Evolutionary conservation across 2,797 vertebrate genomes (phyloP).

Genomic region (Aphelocoma californica): DNA sequence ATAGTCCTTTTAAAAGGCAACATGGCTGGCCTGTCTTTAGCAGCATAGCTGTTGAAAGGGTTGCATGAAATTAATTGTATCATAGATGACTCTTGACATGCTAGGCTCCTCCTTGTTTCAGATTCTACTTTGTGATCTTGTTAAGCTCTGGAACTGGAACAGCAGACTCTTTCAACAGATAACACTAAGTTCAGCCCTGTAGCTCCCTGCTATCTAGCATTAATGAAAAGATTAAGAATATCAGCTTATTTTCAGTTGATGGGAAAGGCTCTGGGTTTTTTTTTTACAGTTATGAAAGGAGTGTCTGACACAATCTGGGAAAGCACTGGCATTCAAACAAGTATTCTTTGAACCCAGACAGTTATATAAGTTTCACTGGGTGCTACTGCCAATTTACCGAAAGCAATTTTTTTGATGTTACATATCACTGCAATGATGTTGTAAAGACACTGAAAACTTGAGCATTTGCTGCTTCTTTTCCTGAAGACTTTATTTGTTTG

Average conservation of each 20-base stretch:
- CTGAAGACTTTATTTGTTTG: constrained; percentile 15
- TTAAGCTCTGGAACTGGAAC: constrained; percentile 44
- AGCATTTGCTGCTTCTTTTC: neutral
- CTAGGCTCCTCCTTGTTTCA: constrained; percentile 29
- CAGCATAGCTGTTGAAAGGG: constrained; percentile 36
- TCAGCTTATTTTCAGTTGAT: constrained; percentile 49
- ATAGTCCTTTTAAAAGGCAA: constrained; percentile 41
- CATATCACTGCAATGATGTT: neutral
- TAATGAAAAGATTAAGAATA: constrained; percentile 55
- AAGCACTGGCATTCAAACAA: constrained; percentile 60
- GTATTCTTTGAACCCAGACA: constrained; percentile 47
- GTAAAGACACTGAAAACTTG: constrained; percentile 5
- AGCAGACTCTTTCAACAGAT: constrained; percentile 40
- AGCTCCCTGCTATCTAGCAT: constrained; percentile 40
- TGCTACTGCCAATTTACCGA: constrained; percentile 37
- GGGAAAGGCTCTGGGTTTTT: constrained; percentile 19
- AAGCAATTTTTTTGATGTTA: neutral
- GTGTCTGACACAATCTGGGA: constrained; percentile 58
- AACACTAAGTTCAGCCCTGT: constrained; percentile 21
- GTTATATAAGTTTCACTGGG: constrained; percentile 50
- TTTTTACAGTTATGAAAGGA: constrained; percentile 43
- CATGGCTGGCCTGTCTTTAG: constrained; percentile 23
- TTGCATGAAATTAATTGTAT: constrained; percentile 37
- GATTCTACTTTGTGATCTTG: constrained; percentile 40
- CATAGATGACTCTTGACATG: constrained; percentile 46